Base-by-base conservation (phyloP, 2,113 vertebrate species). In the Lepus timidus region DNA sequence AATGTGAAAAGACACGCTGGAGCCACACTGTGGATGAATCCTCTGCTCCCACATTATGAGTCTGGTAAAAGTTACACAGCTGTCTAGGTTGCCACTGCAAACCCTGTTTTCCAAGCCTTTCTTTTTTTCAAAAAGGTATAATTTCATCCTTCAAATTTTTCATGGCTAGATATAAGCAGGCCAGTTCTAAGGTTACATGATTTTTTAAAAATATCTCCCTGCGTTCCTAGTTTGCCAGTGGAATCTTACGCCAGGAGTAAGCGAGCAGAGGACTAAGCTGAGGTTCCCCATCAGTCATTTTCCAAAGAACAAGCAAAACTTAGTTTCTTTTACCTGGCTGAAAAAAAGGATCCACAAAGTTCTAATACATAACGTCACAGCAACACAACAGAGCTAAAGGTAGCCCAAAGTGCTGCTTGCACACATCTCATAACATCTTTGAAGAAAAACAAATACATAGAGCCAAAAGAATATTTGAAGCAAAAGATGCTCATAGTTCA, bases 261-360 rank as follows among this genome's bases (percentile, higher is more conserved):
- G 65, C 8, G 3, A 91, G 31, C 44, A 79, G 79, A 71, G 52
- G 13, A 93, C 79, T 39, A 71, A 27, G 33, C 62, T 51, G 22
- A 86, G 27, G 51, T 39, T 75, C 88, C 78, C 39, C 51, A 31
- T 62, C 89, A 92, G 74, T 71, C 61, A 49, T 86, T 92, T 88
- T 61, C 79, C 79, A 92, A 94, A 71, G 75, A 94, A 90, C 70
- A 49, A n/a, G 36, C 76, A 87, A 95, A 82, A 79, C 44, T 65
- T 22, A 85, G 6, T 81, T 91, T 39, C 44, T 52, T 51, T 14
- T 93, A 64, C 79, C 25, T 86, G 36, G 70, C 1, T 44, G 17
- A 65, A 88, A 88, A 44, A 90, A 22, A 84, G 49, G 44, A 80
- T 68, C 68, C 52, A 65, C 68, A 71, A 86, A 90, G 70, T 64